Conservation (phyloP, 2,888 invertebrate genomes). For the Graphium colonna region DNA sequence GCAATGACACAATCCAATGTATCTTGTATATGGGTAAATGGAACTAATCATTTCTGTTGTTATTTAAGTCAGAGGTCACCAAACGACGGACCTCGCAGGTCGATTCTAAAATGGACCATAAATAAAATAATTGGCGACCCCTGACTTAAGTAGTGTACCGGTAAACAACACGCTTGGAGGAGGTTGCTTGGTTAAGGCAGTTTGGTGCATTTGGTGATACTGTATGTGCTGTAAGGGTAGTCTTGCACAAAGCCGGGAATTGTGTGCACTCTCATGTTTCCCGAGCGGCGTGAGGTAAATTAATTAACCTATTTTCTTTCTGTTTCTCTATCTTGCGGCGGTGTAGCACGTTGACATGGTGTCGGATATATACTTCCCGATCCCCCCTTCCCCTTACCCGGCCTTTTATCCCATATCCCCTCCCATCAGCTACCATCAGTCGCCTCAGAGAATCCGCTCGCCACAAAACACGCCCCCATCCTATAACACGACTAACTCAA, state of each 20-base stretch:
- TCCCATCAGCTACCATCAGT: conserved; percentile 71
- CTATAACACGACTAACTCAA: conserved; percentile 47
- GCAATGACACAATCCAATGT: conserved; percentile 15
- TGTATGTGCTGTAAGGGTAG: conserved; percentile 42
- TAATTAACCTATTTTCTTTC: conserved; percentile 73
- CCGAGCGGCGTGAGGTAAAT: conserved; percentile 25
- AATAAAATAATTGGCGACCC: no score
- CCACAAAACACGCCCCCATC: conserved; percentile 56
- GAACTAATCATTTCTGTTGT: conserved; percentile 13
- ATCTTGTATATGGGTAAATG: conserved; percentile 13
- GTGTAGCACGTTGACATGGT: conserved; percentile 87
- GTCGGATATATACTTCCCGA: conserved; percentile 86
- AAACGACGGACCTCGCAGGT: no score
- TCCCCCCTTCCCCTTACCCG: conserved; percentile 68
- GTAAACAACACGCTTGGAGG: conserved; percentile 57
- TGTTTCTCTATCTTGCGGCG: conserved; percentile 74
- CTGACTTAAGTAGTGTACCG: conserved; percentile 26
- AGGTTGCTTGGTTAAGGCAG: conserved; percentile 59
- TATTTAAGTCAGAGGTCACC: no score
- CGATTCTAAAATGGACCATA: no score
- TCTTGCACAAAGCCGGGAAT: conserved; percentile 25
- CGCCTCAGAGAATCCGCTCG: conserved; percentile 52
- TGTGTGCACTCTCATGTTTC: conserved; percentile 26
- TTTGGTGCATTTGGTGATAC: conserved; percentile 65
- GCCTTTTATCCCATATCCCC: conserved; percentile 69